Conservation (phyloP, 1,140 invertebrate genomes). For the Heliothis subflexa region DNA sequence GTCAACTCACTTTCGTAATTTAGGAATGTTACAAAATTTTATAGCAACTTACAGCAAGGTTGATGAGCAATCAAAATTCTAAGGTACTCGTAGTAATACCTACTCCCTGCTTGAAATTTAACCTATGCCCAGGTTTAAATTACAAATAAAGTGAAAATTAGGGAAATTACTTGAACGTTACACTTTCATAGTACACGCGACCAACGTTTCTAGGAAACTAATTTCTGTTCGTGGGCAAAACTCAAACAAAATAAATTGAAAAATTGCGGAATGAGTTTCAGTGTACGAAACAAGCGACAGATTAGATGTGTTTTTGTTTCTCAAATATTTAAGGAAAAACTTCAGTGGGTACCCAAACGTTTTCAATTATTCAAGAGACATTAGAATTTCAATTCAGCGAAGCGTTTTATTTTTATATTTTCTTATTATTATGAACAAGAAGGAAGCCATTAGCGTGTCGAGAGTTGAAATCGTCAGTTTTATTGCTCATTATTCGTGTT, state of each 20-base stretch:
- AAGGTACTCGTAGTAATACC: slow-evolving; percentile 5
- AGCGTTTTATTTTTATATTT: slow-evolving; percentile 55
- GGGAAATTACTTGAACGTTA: slow-evolving; percentile 4
- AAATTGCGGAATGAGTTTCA: slow-evolving; percentile 37
- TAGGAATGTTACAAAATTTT: slow-evolving; percentile 30
- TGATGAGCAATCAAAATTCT: slow-evolving; percentile 41
- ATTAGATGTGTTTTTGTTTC: slow-evolving; percentile 42
- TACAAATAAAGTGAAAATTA: slow-evolving; percentile 33
- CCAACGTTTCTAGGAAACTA: slow-evolving; percentile 21
- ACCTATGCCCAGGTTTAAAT: slow-evolving; percentile 11
- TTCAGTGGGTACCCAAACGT: slow-evolving; percentile 47
- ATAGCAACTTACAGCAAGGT: slow-evolving; percentile 28
- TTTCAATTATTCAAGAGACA: slow-evolving; percentile 65
- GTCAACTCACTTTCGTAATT: slow-evolving; percentile 37
- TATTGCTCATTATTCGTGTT: slow-evolving; percentile 54
- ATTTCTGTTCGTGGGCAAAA: slow-evolving; percentile 22
- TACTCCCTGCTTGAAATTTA: slow-evolving; percentile 8
- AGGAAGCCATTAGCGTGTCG: slow-evolving; percentile 44
- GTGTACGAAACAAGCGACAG: slow-evolving; percentile 31
- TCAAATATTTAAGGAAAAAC: slow-evolving; percentile 39
- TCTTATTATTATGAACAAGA: slow-evolving; percentile 56
- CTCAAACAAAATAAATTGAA: slow-evolving; percentile 35
- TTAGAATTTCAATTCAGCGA: slow-evolving; percentile 64
- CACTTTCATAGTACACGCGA: slow-evolving; percentile 16
- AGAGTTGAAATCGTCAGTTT: slow-evolving; percentile 46